Conservation (phyloP, 1,140 invertebrate genomes). For the Riptortus pedestris region DNA sequence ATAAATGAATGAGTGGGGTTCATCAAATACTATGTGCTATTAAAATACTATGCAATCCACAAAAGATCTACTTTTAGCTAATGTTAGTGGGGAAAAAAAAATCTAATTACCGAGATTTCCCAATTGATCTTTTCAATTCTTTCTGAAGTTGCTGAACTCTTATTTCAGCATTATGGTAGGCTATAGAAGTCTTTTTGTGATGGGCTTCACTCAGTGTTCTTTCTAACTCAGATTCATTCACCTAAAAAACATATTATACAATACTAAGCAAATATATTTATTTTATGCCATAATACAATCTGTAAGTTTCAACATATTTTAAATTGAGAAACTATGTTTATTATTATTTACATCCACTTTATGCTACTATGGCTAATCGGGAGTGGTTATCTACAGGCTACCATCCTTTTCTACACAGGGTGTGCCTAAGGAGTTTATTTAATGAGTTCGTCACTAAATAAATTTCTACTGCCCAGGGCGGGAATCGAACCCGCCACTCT, state of each 20-base stretch:
- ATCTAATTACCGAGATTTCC: constrained; percentile 49
- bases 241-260: constrained; percentile 35
- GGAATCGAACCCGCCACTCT: too few relatives aligned
- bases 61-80: background rate
- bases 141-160: constrained; percentile 53
- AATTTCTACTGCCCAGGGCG: too few relatives aligned
- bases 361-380: too few relatives aligned
- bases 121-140: constrained; percentile 57
- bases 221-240: constrained; percentile 60
- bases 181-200: constrained; percentile 51
- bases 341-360: too few relatives aligned
- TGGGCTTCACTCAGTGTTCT: constrained; percentile 57
- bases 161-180: constrained; percentile 52
- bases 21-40: background rate
- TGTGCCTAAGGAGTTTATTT: too few relatives aligned
- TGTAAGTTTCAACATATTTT: background rate
- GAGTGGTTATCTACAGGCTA: too few relatives aligned
- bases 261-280: background rate
- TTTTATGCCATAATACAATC: background rate
- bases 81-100: background rate
- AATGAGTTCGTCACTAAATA: too few relatives aligned
- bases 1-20: too few relatives aligned
- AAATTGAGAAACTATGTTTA: too few relatives aligned
- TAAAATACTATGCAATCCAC: background rate
- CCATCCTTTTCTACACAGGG: too few relatives aligned